phyloP scores from a whole-genome alignment of 2,888 invertebrate genomes.

The Gerris lacustris region DNA sequence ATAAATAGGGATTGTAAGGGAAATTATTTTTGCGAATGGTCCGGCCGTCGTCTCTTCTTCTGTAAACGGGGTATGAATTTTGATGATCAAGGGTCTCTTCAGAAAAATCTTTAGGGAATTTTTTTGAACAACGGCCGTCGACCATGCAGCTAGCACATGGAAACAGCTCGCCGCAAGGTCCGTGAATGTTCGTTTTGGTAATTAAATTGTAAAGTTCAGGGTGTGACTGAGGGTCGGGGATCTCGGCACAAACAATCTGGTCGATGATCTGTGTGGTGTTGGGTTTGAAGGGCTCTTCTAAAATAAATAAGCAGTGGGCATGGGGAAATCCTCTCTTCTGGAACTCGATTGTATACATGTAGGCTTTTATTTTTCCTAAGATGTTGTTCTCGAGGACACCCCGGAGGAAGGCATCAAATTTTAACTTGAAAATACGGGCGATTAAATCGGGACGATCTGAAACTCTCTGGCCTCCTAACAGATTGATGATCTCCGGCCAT shows the following conservation, averaged over 20 bases:
- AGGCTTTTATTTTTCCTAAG: background rate
- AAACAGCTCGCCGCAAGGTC: background rate
- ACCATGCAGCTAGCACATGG: background rate
- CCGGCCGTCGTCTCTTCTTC: background rate
- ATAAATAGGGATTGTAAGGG: background rate
- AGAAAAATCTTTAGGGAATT: slow-evolving; percentile 1
- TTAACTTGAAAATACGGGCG: background rate
- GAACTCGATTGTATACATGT: background rate
- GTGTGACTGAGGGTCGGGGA: background rate
- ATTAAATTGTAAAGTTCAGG: background rate
- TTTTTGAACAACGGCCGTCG: background rate
- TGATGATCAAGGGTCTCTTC: background rate
- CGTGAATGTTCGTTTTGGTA: background rate
- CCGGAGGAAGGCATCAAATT: background rate
- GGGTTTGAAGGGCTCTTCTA: background rate
- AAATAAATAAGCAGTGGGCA: background rate
- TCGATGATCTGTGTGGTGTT: background rate
- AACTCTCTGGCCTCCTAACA: background rate
- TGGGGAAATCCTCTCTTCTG: background rate
- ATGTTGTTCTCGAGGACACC: background rate
- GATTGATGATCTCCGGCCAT: background rate
- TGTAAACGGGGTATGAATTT: background rate
- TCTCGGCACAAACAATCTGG: background rate
- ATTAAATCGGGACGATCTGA: background rate
- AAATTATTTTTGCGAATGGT: background rate